A percentile compares a stretch with the other conserved stretches of the same genome.
Conservation (phyloP, 2,113 vertebrate genomes). For the Urocolius indicus region DNA sequence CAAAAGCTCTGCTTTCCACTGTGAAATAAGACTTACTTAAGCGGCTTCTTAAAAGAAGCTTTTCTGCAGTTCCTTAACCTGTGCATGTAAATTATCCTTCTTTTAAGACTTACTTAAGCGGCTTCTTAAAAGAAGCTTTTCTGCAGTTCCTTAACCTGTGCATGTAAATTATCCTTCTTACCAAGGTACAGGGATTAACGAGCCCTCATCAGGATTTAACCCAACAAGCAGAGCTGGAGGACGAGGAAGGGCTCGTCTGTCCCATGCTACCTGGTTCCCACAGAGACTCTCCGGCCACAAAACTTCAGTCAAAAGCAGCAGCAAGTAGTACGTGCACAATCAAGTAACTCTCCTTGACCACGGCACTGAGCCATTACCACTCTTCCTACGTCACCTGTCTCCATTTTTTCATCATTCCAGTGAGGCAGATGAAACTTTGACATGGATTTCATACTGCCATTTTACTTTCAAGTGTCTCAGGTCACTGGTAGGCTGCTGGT, state of each 20-base stretch:
- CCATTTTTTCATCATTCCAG: background rate
- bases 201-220: background rate
- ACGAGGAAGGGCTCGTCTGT: fast-evolving
- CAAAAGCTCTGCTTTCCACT: background rate
- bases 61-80: background rate
- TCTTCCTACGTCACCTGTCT: background rate
- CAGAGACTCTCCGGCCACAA: background rate
- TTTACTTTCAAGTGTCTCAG: background rate
- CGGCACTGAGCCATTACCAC: background rate
- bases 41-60: background rate
- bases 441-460: background rate
- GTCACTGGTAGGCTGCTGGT: background rate
- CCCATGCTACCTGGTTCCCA: background rate
- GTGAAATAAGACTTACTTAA: background rate
- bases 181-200: background rate
- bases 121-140: background rate
- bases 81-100: background rate
- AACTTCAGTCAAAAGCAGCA: background rate
- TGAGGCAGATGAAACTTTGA: background rate
- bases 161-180: background rate
- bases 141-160: background rate
- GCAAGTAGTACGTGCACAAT: background rate
- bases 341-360: background rate
- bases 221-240: background rate
- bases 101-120: background rate